A percentile compares a stretch with the other conserved stretches of the same genome.
Conservation (phyloP, 2,113 vertebrate genomes). For the Sciurus niger region DNA sequence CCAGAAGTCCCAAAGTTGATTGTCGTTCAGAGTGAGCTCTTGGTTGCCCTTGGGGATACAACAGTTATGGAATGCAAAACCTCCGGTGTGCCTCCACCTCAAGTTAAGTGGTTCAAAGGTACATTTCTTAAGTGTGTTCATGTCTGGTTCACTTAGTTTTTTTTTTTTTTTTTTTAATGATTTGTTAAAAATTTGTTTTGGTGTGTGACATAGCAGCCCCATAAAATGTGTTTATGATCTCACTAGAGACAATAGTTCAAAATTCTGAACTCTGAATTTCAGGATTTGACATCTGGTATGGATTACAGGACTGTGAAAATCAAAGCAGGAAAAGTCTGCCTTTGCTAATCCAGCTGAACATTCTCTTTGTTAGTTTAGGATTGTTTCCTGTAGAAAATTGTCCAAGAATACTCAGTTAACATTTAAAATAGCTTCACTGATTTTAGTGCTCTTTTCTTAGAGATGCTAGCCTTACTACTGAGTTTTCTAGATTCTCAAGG, state of each 20-base stretch:
- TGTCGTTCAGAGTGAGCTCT: slow-evolving; percentile 91
- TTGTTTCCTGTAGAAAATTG: slow-evolving; percentile 78
- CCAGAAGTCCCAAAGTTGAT: slow-evolving; percentile 94
- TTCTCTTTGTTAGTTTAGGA: slow-evolving; percentile 83
- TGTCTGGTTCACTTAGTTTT: slow-evolving; percentile 47
- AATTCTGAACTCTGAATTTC: slow-evolving; percentile 58
- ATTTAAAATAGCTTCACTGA: slow-evolving; percentile 65
- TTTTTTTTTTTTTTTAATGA: not conserved
- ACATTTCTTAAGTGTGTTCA: slow-evolving; percentile 55
- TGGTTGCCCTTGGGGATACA: slow-evolving; percentile 94
- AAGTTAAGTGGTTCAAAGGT: slow-evolving; percentile 98
- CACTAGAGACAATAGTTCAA: slow-evolving; percentile 59
- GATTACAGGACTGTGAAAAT: slow-evolving; percentile 79
- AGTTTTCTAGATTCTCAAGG: slow-evolving; percentile 10
- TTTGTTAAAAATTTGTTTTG: slow-evolving; percentile 66
- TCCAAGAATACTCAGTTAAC: slow-evolving; percentile 67
- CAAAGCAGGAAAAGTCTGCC: slow-evolving; percentile 75
- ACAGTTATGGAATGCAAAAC: slow-evolving; percentile 94
- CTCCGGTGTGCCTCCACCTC: slow-evolving; percentile 94
- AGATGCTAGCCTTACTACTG: not conserved
- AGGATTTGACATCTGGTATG: slow-evolving; percentile 71
- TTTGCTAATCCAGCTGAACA: slow-evolving; percentile 79
- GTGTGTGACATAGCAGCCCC: slow-evolving; percentile 71
- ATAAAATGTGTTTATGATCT: slow-evolving; percentile 74
- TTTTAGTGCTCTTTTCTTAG: slow-evolving; percentile 60